A percentile compares a stretch with the other conserved stretches of the same genome.
phyloP scores from a whole-genome alignment of 1,140 invertebrate species.

The Acromyrmex heyeri region DNA sequence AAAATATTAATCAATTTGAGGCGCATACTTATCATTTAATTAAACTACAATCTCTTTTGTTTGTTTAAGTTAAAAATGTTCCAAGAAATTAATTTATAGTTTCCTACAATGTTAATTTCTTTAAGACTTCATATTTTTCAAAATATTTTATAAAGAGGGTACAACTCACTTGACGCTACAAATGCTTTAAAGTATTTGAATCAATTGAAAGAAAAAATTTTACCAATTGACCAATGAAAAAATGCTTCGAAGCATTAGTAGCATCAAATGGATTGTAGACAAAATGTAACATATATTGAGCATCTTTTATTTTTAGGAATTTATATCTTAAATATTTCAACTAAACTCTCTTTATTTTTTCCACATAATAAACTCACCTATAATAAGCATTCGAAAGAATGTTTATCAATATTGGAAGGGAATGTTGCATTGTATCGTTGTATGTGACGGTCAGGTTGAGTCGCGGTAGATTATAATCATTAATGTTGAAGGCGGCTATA shows the following conservation, averaged over 20 bases:
- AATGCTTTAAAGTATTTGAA: no score
- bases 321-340: slow-evolving; percentile 21
- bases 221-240: no score
- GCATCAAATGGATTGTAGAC: no score
- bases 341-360: background rate
- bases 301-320: slow-evolving; percentile 14
- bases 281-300: background rate
- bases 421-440: slow-evolving; percentile 93
- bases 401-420: slow-evolving; percentile 92
- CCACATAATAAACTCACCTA: slow-evolving; percentile 85
- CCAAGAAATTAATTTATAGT: background rate
- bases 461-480: slow-evolving; percentile 86
- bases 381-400: slow-evolving; percentile 91
- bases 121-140: background rate
- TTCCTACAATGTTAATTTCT: background rate
- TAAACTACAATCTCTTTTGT: background rate
- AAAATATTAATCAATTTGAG: background rate
- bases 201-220: no score
- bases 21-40: background rate
- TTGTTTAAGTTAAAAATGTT: slow-evolving; percentile 17
- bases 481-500: slow-evolving; percentile 90
- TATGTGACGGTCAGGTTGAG: slow-evolving; percentile 90
- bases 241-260: no score
- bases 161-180: no score
- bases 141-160: background rate